Conservation (phyloP, 2,888 invertebrate species). For the Drosophila formosana region DNA sequence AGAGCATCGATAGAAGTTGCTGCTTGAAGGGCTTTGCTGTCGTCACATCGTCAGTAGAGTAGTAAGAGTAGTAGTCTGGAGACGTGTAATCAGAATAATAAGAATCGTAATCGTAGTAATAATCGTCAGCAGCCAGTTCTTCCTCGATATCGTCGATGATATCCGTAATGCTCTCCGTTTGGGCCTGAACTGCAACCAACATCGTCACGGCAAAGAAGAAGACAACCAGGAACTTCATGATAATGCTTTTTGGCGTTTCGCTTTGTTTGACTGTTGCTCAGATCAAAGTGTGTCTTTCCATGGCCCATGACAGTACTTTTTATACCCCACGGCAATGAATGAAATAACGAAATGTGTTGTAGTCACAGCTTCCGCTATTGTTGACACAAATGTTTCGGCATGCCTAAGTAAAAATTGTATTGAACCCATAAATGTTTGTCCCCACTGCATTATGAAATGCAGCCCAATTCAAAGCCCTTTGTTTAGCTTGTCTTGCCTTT, state of each 20-base stretch:
- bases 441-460: slow-evolving; percentile 47
- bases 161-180: background rate
- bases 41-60: slow-evolving; percentile 1
- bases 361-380: slow-evolving; percentile 35
- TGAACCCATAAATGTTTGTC: slow-evolving; percentile 34
- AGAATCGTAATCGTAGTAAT: background rate
- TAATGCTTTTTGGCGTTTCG: slow-evolving; percentile 19
- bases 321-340: slow-evolving; percentile 40
- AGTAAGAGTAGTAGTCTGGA: background rate
- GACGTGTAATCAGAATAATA: background rate
- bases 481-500: slow-evolving; percentile 13
- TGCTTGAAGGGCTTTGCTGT: slow-evolving; percentile 65
- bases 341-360: background rate
- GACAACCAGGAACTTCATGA: slow-evolving; percentile 59
- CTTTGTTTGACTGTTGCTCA: slow-evolving; percentile 36
- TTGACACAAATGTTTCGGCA: slow-evolving; percentile 59
- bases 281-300: slow-evolving; percentile 54
- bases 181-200: slow-evolving; percentile 10
- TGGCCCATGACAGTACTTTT: slow-evolving; percentile 35
- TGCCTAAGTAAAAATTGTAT: slow-evolving; percentile 1
- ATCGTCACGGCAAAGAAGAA: slow-evolving; percentile 42
- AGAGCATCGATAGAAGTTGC: slow-evolving; percentile 63
- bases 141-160: background rate
- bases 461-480: slow-evolving; percentile 6
- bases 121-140: background rate